Conservation (phyloP, 2,888 invertebrate genomes). For the Labia minor region DNA sequence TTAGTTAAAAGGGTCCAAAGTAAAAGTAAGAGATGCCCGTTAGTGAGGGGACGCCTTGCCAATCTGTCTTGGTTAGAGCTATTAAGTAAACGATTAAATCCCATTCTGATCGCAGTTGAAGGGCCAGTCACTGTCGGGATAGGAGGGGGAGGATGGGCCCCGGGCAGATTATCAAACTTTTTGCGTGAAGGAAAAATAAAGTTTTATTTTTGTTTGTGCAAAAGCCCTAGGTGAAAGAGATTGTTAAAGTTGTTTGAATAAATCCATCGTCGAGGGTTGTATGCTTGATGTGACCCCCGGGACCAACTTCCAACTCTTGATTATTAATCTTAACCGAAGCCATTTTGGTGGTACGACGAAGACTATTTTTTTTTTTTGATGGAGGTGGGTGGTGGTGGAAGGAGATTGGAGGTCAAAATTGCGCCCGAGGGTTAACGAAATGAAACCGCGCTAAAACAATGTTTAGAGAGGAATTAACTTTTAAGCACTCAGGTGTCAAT, state of each 20-base stretch:
- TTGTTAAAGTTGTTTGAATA: slow-evolving; percentile 13
- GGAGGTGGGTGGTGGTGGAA: not conserved
- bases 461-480: not conserved
- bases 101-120: not conserved
- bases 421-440: not conserved
- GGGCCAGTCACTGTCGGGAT: not conserved
- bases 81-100: not conserved
- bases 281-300: not conserved
- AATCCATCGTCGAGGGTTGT: slow-evolving; percentile 7
- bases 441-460: not conserved
- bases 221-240: slow-evolving; percentile 5
- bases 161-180: slow-evolving; percentile 6
- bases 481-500: not conserved
- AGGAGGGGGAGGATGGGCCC: not conserved
- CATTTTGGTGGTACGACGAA: not conserved
- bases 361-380: not conserved
- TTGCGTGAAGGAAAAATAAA: slow-evolving; percentile 7
- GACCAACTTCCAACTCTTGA: slow-evolving; percentile 13
- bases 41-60: not conserved
- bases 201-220: slow-evolving; percentile 13
- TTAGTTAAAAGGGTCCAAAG: too few relatives aligned
- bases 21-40: not conserved
- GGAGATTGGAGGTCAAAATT: not conserved
- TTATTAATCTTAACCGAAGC: slow-evolving; percentile 13
- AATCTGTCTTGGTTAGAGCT: slow-evolving; percentile 4